phyloP scores from a whole-genome alignment of 1,140 invertebrate species.

The Cotesia glomerata region DNA sequence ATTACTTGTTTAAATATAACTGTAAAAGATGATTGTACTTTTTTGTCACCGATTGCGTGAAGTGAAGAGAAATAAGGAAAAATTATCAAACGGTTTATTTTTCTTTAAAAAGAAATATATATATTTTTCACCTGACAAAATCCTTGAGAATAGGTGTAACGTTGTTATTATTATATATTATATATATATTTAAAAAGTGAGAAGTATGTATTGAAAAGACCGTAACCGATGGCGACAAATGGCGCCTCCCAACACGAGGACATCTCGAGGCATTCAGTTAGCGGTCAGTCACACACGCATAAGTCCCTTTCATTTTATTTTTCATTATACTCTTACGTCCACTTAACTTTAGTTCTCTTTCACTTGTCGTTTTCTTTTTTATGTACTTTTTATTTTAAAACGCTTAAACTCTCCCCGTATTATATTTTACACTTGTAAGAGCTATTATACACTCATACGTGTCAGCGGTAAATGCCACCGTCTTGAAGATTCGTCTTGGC shows the following conservation, averaged over 20 bases:
- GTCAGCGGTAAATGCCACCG: conserved; percentile 31
- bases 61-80: background rate
- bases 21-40: no score
- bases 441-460: conserved; percentile 23
- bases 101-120: no score
- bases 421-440: conserved; percentile 7
- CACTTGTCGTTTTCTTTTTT: conserved; percentile 1
- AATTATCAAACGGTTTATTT: no score
- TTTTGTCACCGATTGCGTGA: background rate
- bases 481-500: conserved; percentile 33
- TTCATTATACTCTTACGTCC: background rate
- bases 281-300: conserved; percentile 19
- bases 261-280: background rate
- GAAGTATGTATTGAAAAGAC: conserved; percentile 14
- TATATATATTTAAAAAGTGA: background rate
- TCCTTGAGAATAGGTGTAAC: background rate
- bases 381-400: background rate
- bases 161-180: background rate
- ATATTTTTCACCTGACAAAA: no score
- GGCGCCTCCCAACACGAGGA: conserved; percentile 19
- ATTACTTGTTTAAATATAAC: no score
- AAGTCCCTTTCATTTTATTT: background rate
- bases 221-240: conserved; percentile 35
- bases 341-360: background rate
- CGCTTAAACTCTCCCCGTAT: background rate